Base-by-base conservation (phyloP, 2,113 vertebrate species). In the Peromyscus maniculatus region DNA sequence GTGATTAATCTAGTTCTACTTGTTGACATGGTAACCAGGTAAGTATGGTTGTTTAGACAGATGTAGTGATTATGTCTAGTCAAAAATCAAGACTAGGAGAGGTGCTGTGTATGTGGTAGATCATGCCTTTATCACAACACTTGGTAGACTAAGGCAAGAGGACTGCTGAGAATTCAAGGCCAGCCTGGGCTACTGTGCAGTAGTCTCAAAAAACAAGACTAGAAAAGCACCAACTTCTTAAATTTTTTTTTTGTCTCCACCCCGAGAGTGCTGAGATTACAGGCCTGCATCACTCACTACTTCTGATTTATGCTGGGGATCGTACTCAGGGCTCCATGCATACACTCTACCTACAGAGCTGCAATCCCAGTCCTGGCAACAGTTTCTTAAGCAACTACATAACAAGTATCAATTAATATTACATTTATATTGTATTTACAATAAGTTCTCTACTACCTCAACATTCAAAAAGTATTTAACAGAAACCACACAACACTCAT, bases 401-500 rank as follows among this genome's bases (percentile, higher is more conserved):
- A 77, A 89, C 15, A 93, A 86, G 13, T 71, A 90, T 21, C 43
- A 72, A 77, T 11, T 92, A 22, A 92, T 80, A 71, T 57, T 78
- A 55, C 4, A 89, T 39, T 91, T 88, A n/a, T 3, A 78, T 1
- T 36, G 12, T 66, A 80, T 86, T 79, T 89, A 91, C 8, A 91
- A 31, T 46, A 52, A 95, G 22, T 36, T 92, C 79, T 91, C 64
- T 88, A 80, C 39, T 87, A 87, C 49, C 12, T 93, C 46, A 89
- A 92, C 75, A 93, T 0, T 66, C 17, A 92, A 26, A 89, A 24
- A 28, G 2, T 59, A 5, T 92, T 94, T 74, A 57, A 91, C 13
- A 93, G 93, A 95, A 95, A 87, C 43, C 69, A 84, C 33, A 96
- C 9, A 26, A 39, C 26, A 91, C 10, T 75, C 9, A 80, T 67